These are phyloP conservation scores for Anoplolepis gracilipes DNA, from an alignment of 1,140 invertebrate genomes.

Conservation along the genomic window DNA sequence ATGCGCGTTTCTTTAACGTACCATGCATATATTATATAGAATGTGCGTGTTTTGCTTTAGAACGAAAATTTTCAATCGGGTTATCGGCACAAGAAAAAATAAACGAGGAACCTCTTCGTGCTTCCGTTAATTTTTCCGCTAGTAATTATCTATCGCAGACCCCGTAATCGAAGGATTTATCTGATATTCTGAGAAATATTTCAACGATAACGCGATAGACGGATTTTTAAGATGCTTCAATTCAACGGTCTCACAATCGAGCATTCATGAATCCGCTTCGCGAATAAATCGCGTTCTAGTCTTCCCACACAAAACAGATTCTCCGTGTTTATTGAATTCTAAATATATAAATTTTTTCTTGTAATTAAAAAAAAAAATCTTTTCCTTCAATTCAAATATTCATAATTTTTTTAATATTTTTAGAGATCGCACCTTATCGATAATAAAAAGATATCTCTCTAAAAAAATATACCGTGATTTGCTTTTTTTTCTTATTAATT, in stretches of 20 bases:
- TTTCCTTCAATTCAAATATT: not conserved
- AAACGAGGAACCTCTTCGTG: not conserved
- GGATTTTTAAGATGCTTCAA: not conserved
- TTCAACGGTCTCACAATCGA: not conserved
- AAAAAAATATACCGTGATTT: not conserved
- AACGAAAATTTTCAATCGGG: not conserved
- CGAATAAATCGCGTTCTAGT: not conserved
- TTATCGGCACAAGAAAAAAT: no score
- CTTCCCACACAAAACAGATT: not conserved
- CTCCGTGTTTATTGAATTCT: not conserved
- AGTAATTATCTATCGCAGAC: not conserved
- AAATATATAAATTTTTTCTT: not conserved
- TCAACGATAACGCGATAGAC: not conserved
- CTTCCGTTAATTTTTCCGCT: not conserved
- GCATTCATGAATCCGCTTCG: not conserved
- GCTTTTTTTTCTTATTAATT: not conserved
- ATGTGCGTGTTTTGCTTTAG: not conserved
- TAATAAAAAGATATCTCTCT: not conserved
- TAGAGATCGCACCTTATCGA: not conserved
- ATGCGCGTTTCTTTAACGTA: constrained; percentile 43
- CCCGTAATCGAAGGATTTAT: not conserved
- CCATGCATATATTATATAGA: no score
- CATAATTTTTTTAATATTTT: not conserved
- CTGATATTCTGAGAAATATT: constrained; percentile 11
- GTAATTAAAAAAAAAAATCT: not conserved